phyloP scores from a whole-genome alignment of 2,797 vertebrate species.

The Muscicapa comitata region DNA sequence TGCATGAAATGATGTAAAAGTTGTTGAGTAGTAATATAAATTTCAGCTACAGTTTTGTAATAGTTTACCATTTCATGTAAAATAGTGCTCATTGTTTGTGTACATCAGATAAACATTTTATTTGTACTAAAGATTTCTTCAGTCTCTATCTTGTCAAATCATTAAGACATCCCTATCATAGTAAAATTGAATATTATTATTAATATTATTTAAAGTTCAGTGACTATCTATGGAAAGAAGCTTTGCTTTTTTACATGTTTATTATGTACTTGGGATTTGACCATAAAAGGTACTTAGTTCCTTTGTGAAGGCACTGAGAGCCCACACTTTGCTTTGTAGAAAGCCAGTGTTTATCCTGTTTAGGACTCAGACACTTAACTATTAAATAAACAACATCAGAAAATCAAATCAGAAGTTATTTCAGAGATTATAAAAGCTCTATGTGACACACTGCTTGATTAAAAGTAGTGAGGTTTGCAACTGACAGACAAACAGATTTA shows the following conservation, averaged over 20 bases:
- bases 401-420: slow-evolving; percentile 36
- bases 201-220: slow-evolving; percentile 46
- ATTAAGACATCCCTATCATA: not conserved
- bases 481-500: slow-evolving; percentile 10
- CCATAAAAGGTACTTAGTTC: not conserved
- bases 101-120: not conserved
- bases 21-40: not conserved
- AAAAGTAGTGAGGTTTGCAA: slow-evolving; percentile 2
- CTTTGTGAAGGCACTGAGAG: not conserved
- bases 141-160: not conserved
- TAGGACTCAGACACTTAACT: not conserved
- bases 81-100: not conserved
- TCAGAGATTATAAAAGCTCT: not conserved
- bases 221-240: not conserved
- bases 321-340: not conserved
- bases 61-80: not conserved
- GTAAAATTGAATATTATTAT: not conserved
- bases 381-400: slow-evolving; percentile 21
- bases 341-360: not conserved
- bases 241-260: slow-evolving; percentile 28
- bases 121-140: slow-evolving; percentile 19
- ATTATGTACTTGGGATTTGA: slow-evolving; percentile 16
- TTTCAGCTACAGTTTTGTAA: not conserved
- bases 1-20: not conserved
- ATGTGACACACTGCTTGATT: not conserved